Base-by-base conservation (phyloP, 2,113 vertebrate species). In the Rhinogobius similis region DNA sequence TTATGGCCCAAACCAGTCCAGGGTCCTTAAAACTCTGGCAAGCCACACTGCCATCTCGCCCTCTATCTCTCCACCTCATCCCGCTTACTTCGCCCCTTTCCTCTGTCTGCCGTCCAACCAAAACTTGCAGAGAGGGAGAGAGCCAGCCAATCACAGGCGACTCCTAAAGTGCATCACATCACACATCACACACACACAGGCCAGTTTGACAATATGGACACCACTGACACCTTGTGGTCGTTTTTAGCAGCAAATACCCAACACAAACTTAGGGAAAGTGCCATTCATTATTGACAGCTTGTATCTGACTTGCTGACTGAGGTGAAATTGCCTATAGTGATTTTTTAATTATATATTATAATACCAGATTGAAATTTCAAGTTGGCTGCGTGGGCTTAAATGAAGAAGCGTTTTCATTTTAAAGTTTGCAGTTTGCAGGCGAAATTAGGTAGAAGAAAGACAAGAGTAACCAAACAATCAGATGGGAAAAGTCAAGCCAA, bases 141-240 rank as follows among this genome's bases (percentile, higher is more conserved):
- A 5, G n/a, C 61, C 68, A 68, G 27, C 90, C 87, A 91, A 91
- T 91, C 86, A 0, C 0, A 14, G 39, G 59, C 39, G 0, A 50
- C 70, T 77, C 69, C 75, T 69, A 79, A 84, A 85, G 75, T 72
- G 58, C 27, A 73, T 78, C 82, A 79, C 68, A 43, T 50, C 70
- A 63, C 62, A 65, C 83, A 81, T 75, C 62, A 58, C 59, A 68
- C 10, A 63, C 72, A 68, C 53, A 10, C 0, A 26, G 41, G 77
- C 72, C 52, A 26, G 41, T 69, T 41, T 1, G 55, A 86, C 79
- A 86, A 75, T 84, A 26, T 92, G 87, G 92, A 91, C 92, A 92
- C 87, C 89, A 89, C 86, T 92, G 92, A 88, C 93, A 93, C 90
- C 93, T 90, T 82, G 88, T 92, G 93, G 91, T 55, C 7, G 59